Conservation (phyloP, 2,888 invertebrate genomes). For the Ormyrus nitidulus region DNA sequence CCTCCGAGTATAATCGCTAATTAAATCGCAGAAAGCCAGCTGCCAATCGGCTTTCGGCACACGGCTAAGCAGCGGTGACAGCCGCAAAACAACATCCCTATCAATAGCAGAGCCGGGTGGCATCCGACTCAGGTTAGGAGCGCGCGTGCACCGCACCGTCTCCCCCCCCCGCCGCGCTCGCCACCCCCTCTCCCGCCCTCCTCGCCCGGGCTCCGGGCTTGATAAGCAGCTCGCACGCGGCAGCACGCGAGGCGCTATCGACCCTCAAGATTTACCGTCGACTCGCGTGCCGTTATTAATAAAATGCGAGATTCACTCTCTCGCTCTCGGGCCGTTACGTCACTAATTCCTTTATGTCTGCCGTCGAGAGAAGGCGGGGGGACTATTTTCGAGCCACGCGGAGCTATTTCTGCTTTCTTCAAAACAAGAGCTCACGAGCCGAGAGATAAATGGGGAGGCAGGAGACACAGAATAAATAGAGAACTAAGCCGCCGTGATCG, state of each 20-base stretch:
- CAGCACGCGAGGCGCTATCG: background rate
- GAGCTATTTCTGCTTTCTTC: slow-evolving; percentile 36
- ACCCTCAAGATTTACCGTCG: slow-evolving; percentile 8
- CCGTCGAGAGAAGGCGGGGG: background rate
- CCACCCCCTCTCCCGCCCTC: no score
- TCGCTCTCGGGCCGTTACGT: slow-evolving; percentile 21
- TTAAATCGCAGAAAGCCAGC: no score
- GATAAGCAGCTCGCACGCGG: no score
- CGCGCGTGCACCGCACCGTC: no score
- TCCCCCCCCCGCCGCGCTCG: no score
- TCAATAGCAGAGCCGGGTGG: no score
- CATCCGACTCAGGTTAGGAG: no score
- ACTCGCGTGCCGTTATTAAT: slow-evolving; percentile 29
- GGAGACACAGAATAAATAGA: background rate
- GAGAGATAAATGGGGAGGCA: background rate
- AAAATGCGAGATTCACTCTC: slow-evolving; percentile 21
- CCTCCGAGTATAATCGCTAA: no score
- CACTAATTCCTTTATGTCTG: slow-evolving; percentile 39
- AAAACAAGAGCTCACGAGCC: slow-evolving; percentile 9
- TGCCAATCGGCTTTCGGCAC: no score
- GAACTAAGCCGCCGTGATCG: background rate
- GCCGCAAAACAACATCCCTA: no score
- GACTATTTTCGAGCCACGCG: slow-evolving; percentile 35
- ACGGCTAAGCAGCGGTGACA: no score
- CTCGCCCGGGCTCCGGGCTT: no score